Base-by-base conservation (phyloP, 2,888 invertebrate species). In the Margaritifera margaritifera region DNA sequence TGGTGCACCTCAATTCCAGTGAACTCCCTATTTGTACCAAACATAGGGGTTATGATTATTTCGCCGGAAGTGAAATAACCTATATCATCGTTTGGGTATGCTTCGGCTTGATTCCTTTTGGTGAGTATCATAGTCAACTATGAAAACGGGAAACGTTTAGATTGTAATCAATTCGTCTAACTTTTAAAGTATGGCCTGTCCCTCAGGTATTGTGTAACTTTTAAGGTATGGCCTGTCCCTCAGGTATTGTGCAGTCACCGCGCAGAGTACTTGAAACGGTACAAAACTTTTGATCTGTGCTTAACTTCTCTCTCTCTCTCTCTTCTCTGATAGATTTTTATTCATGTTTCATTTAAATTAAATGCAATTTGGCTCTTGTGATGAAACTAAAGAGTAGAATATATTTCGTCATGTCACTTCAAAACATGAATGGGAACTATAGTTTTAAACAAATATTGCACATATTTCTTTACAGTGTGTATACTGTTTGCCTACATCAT, bases 81-180 rank as follows among this genome's bases (percentile, higher is more conserved):
- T 99, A 96, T 91, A 98, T 99, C 85, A 97, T 97, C 90, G 95
- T 95, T 0, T 98, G 98, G 88, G 93, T 98, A 19, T 95, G 96
- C 79, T 92, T 99, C 57, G 95, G 94, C 2, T 95, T 98, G 83
- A 95, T 99, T 19, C 99, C 99, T 8, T 94, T 99, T 67, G 78
- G 92, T 92, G 78, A 87, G 89, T 84, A 63, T 42, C 20, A 2
- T 42, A 11, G 11, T 15, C 11, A 42, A 15, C 15, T 3, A 42
- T 42, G 2, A 42, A 31, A 31, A 31, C 8, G 8, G 0, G 0
- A 42, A 11, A 15, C 11, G 15, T 42, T 2, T 42, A 42, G 42
- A 42, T 42, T 42, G 11, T 42, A 42, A 42, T 42, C 11, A 42
- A n/a, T 42, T 42, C 42, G 2, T 2, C 2, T 15, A 1, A 42